Conservation (phyloP, 2,888 invertebrate species). For the Anticlea derivata region DNA sequence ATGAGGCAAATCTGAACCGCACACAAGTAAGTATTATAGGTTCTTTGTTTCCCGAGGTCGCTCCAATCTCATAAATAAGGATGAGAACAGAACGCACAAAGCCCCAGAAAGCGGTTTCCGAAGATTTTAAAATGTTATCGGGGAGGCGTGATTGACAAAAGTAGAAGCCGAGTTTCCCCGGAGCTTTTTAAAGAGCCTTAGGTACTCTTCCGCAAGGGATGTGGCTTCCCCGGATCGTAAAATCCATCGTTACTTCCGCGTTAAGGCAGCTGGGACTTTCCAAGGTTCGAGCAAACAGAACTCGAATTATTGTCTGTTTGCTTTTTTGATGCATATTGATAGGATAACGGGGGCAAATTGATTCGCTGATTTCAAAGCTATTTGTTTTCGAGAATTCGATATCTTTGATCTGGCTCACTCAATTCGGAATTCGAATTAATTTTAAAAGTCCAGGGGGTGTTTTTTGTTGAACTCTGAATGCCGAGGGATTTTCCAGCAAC, state of each 20-base stretch:
- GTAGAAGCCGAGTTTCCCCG: slow-evolving; percentile 30
- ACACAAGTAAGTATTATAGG: slow-evolving; percentile 9
- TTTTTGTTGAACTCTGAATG: slow-evolving; percentile 11
- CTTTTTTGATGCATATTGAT: slow-evolving; percentile 35
- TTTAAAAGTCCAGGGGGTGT: slow-evolving; percentile 11
- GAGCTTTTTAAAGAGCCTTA: slow-evolving; percentile 16
- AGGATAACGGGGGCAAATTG: slow-evolving; percentile 23
- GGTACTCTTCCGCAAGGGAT: slow-evolving; percentile 46
- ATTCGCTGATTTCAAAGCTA: slow-evolving; percentile 25
- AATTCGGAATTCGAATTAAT: slow-evolving; percentile 23
- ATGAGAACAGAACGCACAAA: slow-evolving; percentile 53
- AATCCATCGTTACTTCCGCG: slow-evolving; percentile 49
- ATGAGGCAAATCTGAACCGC: slow-evolving; percentile 22
- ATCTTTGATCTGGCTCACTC: slow-evolving; percentile 24
- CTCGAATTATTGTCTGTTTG: slow-evolving; percentile 33
- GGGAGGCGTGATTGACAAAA: slow-evolving; percentile 61
- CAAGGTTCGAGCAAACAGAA: slow-evolving; percentile 35
- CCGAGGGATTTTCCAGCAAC: slow-evolving; percentile 5
- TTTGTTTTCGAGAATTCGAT: slow-evolving; percentile 25
- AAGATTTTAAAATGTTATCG: slow-evolving; percentile 65
- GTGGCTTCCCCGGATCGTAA: slow-evolving; percentile 55
- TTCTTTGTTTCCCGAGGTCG: slow-evolving; percentile 46
- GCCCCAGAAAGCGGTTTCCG: slow-evolving; percentile 43
- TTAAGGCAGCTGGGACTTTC: slow-evolving; percentile 44
- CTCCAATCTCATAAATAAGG: slow-evolving; percentile 61